Evolutionary conservation across 2,797 vertebrate genomes (phyloP), one percentile per base, ranked within the genome.

Genomic region (Oreonectes daqikongensis): DNA sequence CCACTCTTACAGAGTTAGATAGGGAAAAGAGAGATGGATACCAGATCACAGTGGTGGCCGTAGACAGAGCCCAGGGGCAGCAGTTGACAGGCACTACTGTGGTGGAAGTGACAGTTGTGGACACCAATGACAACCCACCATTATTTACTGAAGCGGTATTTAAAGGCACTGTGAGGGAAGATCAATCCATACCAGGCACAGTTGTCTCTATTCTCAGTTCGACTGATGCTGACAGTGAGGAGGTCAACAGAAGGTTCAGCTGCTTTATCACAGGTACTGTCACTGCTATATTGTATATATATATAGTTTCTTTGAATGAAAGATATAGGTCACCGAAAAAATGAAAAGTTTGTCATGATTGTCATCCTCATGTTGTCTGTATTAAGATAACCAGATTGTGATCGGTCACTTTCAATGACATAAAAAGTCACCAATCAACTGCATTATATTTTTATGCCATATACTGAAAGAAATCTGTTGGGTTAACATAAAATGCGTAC

Each of bases 91-190:
- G 93, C 57, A 75, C 68, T 4, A 82, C 93, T 61, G 53, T 89
- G 0, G 92, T 95, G 79, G 92, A 92, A 71, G 90, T 95, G 9
- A 92, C 87, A 0, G 93, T 95, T 79, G 92, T 93, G 0, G 95
- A 95, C 1, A 90, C 92, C 79, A 95, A 95, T 1, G 95, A 95
- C 74, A 95, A 91, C 40, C 92, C 94, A 3, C 93, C 94, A 0
- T 88, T 90, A 18, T 95, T 95, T 80, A 93, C 93, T 9, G 93
- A 93, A 0, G 93, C 93, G 80, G 90, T 95, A 46, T 95, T 94
- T 78, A 95, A 94, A 83, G 93, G 94, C 53, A 93, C 93, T 0
- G 94, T 95, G 79, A 95, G 93, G 79, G 95, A 95, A 79, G 94
- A 94, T 70, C 93, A 94, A 63, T 92, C 92, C 15, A 88, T 88